Evolutionary conservation across 2,888 invertebrate species (phyloP), one percentile per base, ranked within the genome.

Genomic region (Oscheius sp.): DNA sequence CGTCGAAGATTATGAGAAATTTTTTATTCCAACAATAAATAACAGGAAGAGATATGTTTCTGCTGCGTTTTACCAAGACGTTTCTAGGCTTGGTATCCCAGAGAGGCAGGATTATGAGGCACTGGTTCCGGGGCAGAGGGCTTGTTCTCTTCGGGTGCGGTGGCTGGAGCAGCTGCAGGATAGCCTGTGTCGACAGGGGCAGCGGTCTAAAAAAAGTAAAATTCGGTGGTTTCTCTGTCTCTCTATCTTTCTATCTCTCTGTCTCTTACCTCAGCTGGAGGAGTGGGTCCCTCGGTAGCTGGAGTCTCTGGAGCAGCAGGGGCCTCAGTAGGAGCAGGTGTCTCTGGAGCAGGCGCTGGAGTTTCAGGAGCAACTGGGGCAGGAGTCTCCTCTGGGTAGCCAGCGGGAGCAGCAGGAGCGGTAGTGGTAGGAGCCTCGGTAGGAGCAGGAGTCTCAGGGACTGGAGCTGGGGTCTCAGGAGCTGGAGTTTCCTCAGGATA

Each of bases 51-150:
- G 42, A 42, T 42, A 42, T 48, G 48, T 62, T 13, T 63, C 10
- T 7, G 29, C n/a, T n/a, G 3, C 42, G 2, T 21, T 2, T 21
- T 29, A 48, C 7, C n/a, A 29, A 9, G 3, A 21, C 3, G 4
- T 9, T 5, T 11, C 48, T 70, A 58, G 42, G 35, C 60, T 10
- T 32, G 57, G 35, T 72, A 72, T 33, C 72, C 72, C 21, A 72
- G 62, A 33, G 76, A 60, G 32, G 78, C 60, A 5, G 76, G 74
- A 29, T 71, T 32, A 9, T 68, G 58, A 47, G 76, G 73, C 5
- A 72, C 79, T 32, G 76, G 59, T n/a, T 60, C 71, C 55, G 77
- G 76, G 33, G 70, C 68, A 11, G 72, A 70, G 42, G 77, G 74
- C 4, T 70, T 73, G 48, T 62, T 66, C 29, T 75, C 72, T 35